A percentile compares a stretch with the other conserved stretches of the same genome.
Evolutionary conservation across 35 echinoderm and acorn worm species (phyloP).

Genomic region (Ptychodera flava): DNA sequence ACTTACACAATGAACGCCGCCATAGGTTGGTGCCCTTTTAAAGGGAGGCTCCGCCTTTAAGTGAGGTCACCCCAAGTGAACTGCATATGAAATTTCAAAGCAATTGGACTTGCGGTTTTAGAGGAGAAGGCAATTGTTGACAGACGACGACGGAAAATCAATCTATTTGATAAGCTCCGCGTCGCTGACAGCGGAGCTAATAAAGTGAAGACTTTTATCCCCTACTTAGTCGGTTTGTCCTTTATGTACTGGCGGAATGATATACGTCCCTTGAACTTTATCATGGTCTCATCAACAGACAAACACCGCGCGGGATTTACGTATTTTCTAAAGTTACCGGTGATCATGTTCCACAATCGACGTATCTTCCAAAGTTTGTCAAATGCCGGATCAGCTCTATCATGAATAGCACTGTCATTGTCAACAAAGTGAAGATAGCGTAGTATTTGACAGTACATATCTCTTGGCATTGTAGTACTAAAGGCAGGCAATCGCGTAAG

Average conservation of each 20-base stretch:
- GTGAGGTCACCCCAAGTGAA: too few species aligned
- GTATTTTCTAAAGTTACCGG: background rate
- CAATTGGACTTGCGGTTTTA: too few species aligned
- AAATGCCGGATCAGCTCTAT: background rate
- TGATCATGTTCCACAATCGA: background rate
- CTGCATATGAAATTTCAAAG: too few species aligned
- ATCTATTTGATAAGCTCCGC: too few species aligned
- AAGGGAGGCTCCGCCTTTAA: too few species aligned
- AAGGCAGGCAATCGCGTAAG: background rate
- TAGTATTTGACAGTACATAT: background rate
- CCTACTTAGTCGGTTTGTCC: constrained; percentile 33
- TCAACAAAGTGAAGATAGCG: background rate
- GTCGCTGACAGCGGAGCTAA: too few species aligned
- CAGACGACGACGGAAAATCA: too few species aligned
- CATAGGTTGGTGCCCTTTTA: too few species aligned
- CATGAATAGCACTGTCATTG: background rate
- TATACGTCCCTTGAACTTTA: constrained; percentile 15
- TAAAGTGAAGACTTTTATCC: constrained; percentile 28
- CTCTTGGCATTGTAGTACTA: background rate
- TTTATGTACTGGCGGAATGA: constrained; percentile 32
- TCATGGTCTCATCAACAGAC: constrained; percentile 33
- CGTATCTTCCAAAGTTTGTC: constrained; percentile 38
- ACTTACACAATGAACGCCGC: too few species aligned
- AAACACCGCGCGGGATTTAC: constrained; percentile 13
- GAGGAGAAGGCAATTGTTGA: too few species aligned